Base-by-base conservation (phyloP, 2,797 vertebrate genomes). In the Phataginus tetradactyla region DNA sequence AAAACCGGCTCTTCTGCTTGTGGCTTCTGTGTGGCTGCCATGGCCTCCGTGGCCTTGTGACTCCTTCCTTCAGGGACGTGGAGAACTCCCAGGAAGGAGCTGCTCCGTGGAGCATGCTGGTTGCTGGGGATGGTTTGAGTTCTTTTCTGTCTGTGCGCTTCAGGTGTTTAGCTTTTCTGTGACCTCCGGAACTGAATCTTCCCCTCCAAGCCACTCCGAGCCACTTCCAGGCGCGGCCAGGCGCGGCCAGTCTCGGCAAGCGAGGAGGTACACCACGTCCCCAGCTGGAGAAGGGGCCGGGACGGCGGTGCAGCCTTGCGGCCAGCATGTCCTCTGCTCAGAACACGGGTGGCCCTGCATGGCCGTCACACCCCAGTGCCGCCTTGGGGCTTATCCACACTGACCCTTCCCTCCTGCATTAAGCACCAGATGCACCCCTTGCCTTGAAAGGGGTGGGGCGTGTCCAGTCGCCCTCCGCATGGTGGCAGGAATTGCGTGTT, bases 91-190 rank as follows among this genome's bases (percentile, higher is more conserved):
- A 69, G 64, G 80, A 53, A 29, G 68, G 21, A 3, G 42, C 61
- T 8, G 53, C 37, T 23, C 68, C 4, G 0, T 0, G 1, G 32
- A 21, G 53, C 25, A 13, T 34, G 37, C 37, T 8, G 9, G 79
- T 25, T 1, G 18, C 34, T 0, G 1, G 32, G 74, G 42, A 7
- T 1, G 0, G 14, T 17, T 20, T 12, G 45, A 39, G 34, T 11
- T 49, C 45, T 2, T 77, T 45, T 20, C 69, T 66, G 3, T 42
- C 27, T 57, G 45, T 45, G 6, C 4, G 13, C 37, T 18, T 10
- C 0, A 3, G 25, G 18, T 51, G 11, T 3, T 27, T n/a, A 72
- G 74, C 53, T 90, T 14, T 90, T 18, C 17, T 51, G 20, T 32
- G 34, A 45, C 49, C 39, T 77, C 39, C 64, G 15, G 25, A 53